These are phyloP conservation scores for Xestobium rufovillosum DNA, from an alignment of 2,888 invertebrate species.

Conservation along the genomic window DNA sequence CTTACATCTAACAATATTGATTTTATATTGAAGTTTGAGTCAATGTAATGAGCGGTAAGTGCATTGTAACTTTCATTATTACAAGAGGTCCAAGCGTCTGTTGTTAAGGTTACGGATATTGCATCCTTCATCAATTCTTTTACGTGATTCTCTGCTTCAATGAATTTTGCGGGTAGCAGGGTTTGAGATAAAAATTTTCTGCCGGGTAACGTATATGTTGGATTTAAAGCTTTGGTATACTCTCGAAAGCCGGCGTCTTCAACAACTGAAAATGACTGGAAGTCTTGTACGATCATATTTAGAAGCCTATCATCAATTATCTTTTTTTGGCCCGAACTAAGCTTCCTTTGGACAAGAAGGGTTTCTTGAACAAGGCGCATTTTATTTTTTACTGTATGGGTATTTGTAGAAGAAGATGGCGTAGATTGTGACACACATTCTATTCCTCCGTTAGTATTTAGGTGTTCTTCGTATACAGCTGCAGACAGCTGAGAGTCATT, in stretches of 20 bases:
- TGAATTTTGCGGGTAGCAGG: neutral
- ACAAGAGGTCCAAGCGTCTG: slow-evolving; percentile 24
- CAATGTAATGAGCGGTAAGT: slow-evolving; percentile 20
- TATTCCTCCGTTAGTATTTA: neutral
- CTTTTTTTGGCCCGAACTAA: neutral
- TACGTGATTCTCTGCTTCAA: neutral
- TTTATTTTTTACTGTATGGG: neutral
- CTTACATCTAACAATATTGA: slow-evolving; percentile 14
- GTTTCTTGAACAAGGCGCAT: neutral
- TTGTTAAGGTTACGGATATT: slow-evolving; percentile 20
- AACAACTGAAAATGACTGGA: slow-evolving; percentile 1
- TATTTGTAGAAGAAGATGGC: neutral
- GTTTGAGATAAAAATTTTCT: neutral
- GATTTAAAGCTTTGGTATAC: neutral
- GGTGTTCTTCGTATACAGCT: neutral
- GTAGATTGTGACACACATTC: no score
- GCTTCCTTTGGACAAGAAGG: neutral
- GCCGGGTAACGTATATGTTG: neutral
- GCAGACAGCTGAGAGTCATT: neutral
- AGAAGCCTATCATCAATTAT: neutral
- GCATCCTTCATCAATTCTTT: slow-evolving; percentile 6
- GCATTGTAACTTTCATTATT: slow-evolving; percentile 21
- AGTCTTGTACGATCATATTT: neutral
- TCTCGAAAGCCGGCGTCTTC: neutral
- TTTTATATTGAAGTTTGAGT: slow-evolving; percentile 17